Conservation (phyloP, 1,140 invertebrate genomes). For the Zaprionus nigranus region DNA sequence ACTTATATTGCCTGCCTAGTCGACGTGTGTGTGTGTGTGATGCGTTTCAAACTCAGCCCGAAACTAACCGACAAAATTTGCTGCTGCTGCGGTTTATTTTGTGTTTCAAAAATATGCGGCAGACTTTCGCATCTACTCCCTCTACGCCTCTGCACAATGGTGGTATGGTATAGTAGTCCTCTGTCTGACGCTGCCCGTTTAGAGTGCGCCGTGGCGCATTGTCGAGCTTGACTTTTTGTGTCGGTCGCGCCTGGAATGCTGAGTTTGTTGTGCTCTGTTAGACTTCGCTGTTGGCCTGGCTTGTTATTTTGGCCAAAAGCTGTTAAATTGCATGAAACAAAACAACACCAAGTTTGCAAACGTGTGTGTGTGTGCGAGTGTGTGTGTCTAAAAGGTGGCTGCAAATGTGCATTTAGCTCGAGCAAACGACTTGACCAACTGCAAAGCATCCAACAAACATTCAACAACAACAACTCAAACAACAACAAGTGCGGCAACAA, state of each 20-base stretch:
- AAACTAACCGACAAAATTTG: constrained; percentile 79
- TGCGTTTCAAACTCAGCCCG: constrained; percentile 63
- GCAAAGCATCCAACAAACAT: constrained; percentile 16
- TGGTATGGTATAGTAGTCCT: neutral
- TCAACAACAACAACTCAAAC: constrained; percentile 9
- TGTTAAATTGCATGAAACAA: constrained; percentile 82
- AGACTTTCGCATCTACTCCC: neutral
- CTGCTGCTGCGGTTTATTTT: constrained; percentile 81
- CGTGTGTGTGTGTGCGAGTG: constrained; percentile 5
- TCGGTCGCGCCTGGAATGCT: constrained; percentile 52
- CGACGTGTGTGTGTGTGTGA: constrained; percentile 48
- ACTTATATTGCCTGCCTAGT: constrained; percentile 35
- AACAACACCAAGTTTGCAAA: constrained; percentile 33
- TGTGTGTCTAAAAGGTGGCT: constrained; percentile 40
- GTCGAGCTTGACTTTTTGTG: constrained; percentile 79
- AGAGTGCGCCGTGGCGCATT: constrained; percentile 59
- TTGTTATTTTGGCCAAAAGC: constrained; percentile 83
- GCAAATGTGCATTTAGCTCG: constrained; percentile 44
- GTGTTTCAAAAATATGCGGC: constrained; percentile 78
- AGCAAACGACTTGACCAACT: constrained; percentile 40
- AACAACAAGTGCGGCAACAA: constrained; percentile 14
- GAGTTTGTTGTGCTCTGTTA: constrained; percentile 54
- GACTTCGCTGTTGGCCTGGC: constrained; percentile 39
- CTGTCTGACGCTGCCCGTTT: constrained; percentile 12
- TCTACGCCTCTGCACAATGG: constrained; percentile 13